These are phyloP conservation scores for Rhizomys pruinosus DNA, from an alignment of 2,113 vertebrate species.

Conservation along the genomic window DNA sequence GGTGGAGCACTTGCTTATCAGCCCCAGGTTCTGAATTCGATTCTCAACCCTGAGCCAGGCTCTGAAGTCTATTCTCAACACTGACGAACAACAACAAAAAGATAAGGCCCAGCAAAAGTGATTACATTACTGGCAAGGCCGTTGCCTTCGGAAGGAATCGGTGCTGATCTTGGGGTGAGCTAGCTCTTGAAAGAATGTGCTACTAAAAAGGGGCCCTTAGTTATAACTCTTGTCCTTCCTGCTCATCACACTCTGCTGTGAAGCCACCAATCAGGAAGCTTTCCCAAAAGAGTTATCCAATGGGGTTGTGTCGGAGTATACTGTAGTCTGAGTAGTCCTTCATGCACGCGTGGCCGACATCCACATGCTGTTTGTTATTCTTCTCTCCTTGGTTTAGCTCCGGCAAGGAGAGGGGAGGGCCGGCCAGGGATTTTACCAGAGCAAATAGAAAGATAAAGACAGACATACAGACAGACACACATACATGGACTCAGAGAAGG, in stretches of 20 bases:
- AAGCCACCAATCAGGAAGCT: neutral
- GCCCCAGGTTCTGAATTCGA: neutral
- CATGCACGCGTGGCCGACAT: no score
- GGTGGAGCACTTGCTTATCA: neutral
- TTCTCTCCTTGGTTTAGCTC: no score
- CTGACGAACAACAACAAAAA: neutral
- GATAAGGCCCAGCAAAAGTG: neutral
- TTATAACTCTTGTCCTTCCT: neutral
- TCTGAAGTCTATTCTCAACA: no score
- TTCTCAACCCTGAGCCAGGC: neutral
- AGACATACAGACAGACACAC: no score
- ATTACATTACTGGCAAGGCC: neutral
- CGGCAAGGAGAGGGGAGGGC: no score
- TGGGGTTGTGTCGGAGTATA: no score
- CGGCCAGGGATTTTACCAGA: no score
- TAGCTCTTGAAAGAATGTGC: neutral
- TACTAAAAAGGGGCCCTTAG: neutral
- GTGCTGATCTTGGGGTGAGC: neutral
- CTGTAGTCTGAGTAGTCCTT: no score
- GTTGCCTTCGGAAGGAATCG: neutral
- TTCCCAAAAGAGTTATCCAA: neutral
- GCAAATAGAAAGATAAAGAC: no score
- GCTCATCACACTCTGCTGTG: neutral
- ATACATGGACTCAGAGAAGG: no score
- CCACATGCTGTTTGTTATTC: no score